Evolutionary conservation across 2,888 invertebrate species (phyloP).

Genomic region (Erebia epiphron): DNA sequence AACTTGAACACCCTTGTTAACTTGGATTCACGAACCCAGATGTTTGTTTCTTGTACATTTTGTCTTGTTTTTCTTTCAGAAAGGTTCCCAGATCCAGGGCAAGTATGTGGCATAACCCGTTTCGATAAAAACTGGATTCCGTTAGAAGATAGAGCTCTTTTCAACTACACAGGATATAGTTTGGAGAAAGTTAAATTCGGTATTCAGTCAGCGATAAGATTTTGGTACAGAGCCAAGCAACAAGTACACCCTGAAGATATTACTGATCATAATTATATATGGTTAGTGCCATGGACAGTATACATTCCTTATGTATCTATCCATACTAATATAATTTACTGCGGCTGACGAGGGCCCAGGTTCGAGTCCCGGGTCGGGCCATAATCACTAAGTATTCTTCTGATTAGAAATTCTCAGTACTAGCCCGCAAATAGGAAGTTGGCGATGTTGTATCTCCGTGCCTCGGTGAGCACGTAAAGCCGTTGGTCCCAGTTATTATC

Average conservation of each 20-base stretch:
- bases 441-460: too few species aligned
- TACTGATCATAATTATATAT: constrained; percentile 1
- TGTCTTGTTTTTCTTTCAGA: constrained; percentile 47
- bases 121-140: constrained; percentile 55
- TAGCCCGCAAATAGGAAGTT: too few species aligned
- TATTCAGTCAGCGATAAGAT: constrained; percentile 45
- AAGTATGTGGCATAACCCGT: constrained; percentile 50
- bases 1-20: too few species aligned
- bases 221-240: constrained; percentile 50
- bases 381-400: too few species aligned
- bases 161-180: constrained; percentile 44
- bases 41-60: too few species aligned
- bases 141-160: constrained; percentile 19
- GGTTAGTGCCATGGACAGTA: constrained; percentile 10
- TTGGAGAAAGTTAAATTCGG: constrained; percentile 51
- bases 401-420: too few species aligned
- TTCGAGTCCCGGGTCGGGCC: too few species aligned
- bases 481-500: too few species aligned
- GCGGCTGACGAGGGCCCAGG: too few species aligned
- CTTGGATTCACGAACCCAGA: too few species aligned
- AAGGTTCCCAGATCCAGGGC: constrained; percentile 57
- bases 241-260: constrained; percentile 1
- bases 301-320: background rate
- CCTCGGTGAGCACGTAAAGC: too few species aligned
- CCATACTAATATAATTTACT: too few species aligned